These are phyloP conservation scores for Brachypodius melanocephalos DNA, from an alignment of 2,113 vertebrate genomes.

Conservation along the genomic window DNA sequence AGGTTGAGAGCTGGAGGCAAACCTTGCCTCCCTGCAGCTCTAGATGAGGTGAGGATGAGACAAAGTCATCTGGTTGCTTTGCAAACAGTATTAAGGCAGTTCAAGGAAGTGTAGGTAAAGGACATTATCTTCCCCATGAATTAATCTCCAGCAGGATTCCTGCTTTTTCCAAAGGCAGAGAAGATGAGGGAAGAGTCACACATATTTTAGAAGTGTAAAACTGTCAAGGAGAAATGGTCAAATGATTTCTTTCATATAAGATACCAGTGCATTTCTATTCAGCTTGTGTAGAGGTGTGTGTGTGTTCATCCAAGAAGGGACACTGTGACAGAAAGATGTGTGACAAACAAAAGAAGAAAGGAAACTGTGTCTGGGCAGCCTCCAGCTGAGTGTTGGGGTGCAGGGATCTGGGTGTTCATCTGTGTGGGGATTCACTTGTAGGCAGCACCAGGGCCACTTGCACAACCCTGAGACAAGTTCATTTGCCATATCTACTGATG, in stretches of 20 bases:
- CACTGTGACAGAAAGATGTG: neutral
- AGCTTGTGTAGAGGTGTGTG: neutral
- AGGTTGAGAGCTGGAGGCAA: constrained; percentile 40
- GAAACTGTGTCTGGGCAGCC: neutral
- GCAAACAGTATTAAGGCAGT: neutral
- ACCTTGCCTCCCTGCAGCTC: constrained; percentile 8
- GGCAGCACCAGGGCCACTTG: neutral
- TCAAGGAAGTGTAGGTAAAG: neutral
- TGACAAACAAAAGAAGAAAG: neutral
- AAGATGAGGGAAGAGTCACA: constrained; percentile 78
- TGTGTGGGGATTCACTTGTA: neutral
- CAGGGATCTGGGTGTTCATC: neutral
- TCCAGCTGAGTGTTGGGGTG: neutral
- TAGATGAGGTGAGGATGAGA: neutral
- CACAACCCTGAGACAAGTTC: neutral
- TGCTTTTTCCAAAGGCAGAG: constrained; percentile 64
- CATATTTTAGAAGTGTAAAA: constrained; percentile 79
- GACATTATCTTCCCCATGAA: constrained; percentile 58
- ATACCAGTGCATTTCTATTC: constrained; percentile 34
- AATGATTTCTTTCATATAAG: constrained; percentile 63
- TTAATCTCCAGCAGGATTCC: constrained; percentile 80
- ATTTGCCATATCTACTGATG: neutral
- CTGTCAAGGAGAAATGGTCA: constrained; percentile 63
- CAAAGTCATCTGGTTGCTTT: neutral
- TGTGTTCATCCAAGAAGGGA: neutral